Base-by-base conservation (phyloP, 2,888 invertebrate species). In the Arrhopalites spinosus region DNA sequence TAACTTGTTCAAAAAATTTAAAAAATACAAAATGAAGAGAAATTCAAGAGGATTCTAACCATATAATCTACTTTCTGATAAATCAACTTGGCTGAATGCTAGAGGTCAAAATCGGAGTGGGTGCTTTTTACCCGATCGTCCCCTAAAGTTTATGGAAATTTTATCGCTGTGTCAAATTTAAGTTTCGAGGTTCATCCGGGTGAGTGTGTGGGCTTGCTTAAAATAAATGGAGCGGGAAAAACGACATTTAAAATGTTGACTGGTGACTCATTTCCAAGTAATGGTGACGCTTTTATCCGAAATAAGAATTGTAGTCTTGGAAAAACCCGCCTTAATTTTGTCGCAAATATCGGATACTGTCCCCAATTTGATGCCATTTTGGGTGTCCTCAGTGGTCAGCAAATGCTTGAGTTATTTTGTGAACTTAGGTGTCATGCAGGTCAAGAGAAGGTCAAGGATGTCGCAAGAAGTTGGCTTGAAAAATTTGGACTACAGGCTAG, bases 401-500 rank as follows among this genome's bases (percentile, higher is more conserved):
- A 53, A 53, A 53, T 53, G 53, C 53, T 53, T n/a, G n/a, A 7
- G 3, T 17, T 53, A 3, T 17, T 53, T 53, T 53, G 53, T 53
- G 13, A 7, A 53, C n/a, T 53, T 8, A 7, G 53, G n/a, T 13
- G 53, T n/a, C 8, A n/a, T 53, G 11, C n/a, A 53, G 3, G n/a
- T n/a, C n/a, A 7, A 3, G n/a, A 53, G n/a, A 53, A 3, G 3
- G 53, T 53, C 3, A 3, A 53, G 53, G n/a, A 53, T 13, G 53
- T 17, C 3, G 53, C 53, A 53, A 3, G n/a, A n/a, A 53, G n/a
- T 17, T 53, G 53, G 53, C 53, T 53, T 53, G n/a, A 17, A 13
- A 53, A 53, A 8, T 17, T n/a, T n/a, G n/a, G n/a, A n/a, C 15
- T 56, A n/a, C 11, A 56, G n/a, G 76, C 76, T 23, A 78, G 77